Percentiles rank a stretch among this genome's conserved stretches.
phyloP scores from a whole-genome alignment of 2,113 vertebrate genomes.

The Rhagologus leucostigma region DNA sequence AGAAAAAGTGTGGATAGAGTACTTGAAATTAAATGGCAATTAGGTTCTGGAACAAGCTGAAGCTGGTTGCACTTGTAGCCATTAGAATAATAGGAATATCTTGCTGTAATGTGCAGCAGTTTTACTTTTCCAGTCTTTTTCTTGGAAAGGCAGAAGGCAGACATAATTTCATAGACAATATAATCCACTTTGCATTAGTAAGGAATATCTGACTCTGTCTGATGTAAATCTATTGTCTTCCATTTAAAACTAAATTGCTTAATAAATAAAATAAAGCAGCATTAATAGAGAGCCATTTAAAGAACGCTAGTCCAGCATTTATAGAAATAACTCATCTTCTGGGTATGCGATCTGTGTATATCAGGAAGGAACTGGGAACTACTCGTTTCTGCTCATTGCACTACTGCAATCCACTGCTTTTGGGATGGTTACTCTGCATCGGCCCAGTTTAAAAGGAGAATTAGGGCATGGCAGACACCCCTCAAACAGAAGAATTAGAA shows the following conservation, averaged over 20 bases:
- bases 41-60: not conserved
- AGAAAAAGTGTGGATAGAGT: not conserved
- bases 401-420: not conserved
- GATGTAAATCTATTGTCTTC: not conserved
- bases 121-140: not conserved
- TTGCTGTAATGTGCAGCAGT: not conserved
- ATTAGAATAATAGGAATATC: conserved; percentile 6
- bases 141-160: not conserved
- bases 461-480: not conserved
- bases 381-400: not conserved
- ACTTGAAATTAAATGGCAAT: not conserved
- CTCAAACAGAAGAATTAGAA: not conserved
- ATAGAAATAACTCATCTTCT: not conserved
- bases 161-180: not conserved
- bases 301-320: not conserved
- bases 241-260: not conserved
- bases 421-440: not conserved
- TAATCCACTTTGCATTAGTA: not conserved
- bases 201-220: not conserved
- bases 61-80: not conserved
- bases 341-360: not conserved
- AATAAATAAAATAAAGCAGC: not conserved
- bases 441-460: not conserved
- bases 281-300: not conserved
- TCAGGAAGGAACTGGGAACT: not conserved